Conservation (phyloP, 2,797 vertebrate genomes). For the Artibeus lituratus region DNA sequence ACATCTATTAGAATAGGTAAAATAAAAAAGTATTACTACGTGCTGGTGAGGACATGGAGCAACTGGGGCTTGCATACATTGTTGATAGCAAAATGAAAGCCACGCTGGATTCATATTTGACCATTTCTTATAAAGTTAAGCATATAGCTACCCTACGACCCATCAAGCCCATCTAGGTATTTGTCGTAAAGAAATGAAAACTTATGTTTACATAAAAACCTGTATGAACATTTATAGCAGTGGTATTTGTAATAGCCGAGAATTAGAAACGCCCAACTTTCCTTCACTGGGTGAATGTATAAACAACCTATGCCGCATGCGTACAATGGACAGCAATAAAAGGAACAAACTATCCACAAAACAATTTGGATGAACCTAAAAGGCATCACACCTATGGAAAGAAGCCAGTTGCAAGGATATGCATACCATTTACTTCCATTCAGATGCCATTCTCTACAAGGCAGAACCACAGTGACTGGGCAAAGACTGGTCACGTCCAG, state of each 20-base stretch:
- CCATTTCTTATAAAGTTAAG: background rate
- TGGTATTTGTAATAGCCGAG: background rate
- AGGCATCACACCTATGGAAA: background rate
- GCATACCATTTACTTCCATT: background rate
- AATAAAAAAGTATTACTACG: background rate
- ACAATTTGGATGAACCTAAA: background rate
- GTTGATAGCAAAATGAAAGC: background rate
- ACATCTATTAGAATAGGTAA: background rate
- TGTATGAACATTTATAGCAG: background rate
- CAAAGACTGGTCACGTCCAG: background rate
- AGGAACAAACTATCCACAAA: background rate
- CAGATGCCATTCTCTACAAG: background rate
- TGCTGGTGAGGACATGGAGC: background rate
- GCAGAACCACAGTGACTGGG: background rate
- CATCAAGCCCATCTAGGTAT: background rate
- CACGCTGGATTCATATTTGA: background rate
- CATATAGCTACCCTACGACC: background rate
- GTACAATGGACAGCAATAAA: background rate
- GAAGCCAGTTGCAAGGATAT: background rate
- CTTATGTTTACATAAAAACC: background rate
- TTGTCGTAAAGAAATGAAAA: background rate
- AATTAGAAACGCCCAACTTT: background rate
- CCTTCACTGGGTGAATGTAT: background rate
- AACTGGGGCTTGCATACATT: background rate
- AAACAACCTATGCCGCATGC: background rate